phyloP scores from a whole-genome alignment of 2,797 vertebrate genomes.

The Sebastes steindachneri region DNA sequence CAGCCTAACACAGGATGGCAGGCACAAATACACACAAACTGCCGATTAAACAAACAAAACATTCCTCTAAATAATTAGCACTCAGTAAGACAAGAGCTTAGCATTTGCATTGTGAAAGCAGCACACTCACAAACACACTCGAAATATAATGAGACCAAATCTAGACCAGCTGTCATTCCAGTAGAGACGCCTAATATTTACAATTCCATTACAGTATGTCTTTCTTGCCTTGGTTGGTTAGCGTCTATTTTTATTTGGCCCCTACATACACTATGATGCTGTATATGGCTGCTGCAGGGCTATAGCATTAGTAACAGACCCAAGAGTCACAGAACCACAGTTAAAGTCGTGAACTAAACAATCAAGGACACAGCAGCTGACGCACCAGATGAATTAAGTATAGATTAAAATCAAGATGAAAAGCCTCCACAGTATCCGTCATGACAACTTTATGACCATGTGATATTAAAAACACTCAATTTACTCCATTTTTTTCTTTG shows the following conservation, averaged over 20 bases:
- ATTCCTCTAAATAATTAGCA: neutral
- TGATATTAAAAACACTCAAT: neutral
- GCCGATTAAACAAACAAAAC: neutral
- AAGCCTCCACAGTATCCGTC: neutral
- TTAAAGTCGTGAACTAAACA: neutral
- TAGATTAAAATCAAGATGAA: neutral
- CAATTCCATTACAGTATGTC: neutral
- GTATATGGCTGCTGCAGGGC: neutral
- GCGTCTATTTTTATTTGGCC: neutral
- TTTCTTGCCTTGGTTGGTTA: neutral
- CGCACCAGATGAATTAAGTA: neutral
- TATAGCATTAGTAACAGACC: conserved; percentile 9
- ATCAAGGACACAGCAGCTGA: neutral
- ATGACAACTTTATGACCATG: neutral
- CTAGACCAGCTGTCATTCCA: neutral
- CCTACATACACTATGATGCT: neutral
- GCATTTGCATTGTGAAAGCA: neutral
- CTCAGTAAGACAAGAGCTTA: neutral
- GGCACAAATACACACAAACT: neutral
- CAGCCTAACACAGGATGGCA: neutral
- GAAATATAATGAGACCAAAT: neutral
- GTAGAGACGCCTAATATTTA: neutral
- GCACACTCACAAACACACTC: neutral
- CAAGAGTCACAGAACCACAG: neutral
- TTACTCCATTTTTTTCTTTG: neutral